A percentile compares a stretch with the other conserved stretches of the same genome.
Evolutionary conservation across 2,888 invertebrate species (phyloP).

Genomic region (Cetonia aurata): DNA sequence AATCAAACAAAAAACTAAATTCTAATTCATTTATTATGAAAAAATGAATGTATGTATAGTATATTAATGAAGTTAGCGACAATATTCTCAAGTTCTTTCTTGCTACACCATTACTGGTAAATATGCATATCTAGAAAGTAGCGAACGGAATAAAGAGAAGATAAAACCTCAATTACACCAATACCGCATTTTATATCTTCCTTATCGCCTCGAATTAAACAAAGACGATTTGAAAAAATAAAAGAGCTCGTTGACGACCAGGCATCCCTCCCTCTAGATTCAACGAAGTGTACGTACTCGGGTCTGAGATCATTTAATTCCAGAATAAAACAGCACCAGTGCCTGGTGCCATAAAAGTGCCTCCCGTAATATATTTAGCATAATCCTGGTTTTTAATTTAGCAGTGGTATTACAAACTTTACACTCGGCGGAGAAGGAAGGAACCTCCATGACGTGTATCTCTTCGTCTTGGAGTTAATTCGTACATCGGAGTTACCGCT

Average conservation of each 20-base stretch:
- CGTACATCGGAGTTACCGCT: too few relatives aligned
- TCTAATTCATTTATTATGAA: too few relatives aligned
- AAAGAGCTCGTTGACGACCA: neutral
- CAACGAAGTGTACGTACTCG: neutral
- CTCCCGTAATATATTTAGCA: conserved; percentile 48
- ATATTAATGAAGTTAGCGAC: too few relatives aligned
- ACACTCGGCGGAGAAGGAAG: conserved; percentile 45
- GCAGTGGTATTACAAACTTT: conserved; percentile 54
- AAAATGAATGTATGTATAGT: too few relatives aligned
- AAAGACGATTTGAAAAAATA: conserved; percentile 25
- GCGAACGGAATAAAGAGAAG: neutral
- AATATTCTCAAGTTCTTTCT: too few relatives aligned
- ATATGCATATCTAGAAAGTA: too few relatives aligned
- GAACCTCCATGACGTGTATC: neutral
- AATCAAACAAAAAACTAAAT: too few relatives aligned
- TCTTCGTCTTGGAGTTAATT: too few relatives aligned
- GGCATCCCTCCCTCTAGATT: too few relatives aligned
- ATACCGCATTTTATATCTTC: conserved; percentile 18
- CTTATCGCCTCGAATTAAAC: conserved; percentile 35
- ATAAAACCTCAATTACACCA: conserved; percentile 26
- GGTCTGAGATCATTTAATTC: neutral
- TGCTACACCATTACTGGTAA: too few relatives aligned
- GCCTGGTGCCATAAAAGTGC: conserved; percentile 13
- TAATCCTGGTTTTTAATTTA: conserved; percentile 55
- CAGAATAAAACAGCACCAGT: neutral